Base-by-base conservation (phyloP, 2,888 invertebrate genomes). In the Anticlea derivata region DNA sequence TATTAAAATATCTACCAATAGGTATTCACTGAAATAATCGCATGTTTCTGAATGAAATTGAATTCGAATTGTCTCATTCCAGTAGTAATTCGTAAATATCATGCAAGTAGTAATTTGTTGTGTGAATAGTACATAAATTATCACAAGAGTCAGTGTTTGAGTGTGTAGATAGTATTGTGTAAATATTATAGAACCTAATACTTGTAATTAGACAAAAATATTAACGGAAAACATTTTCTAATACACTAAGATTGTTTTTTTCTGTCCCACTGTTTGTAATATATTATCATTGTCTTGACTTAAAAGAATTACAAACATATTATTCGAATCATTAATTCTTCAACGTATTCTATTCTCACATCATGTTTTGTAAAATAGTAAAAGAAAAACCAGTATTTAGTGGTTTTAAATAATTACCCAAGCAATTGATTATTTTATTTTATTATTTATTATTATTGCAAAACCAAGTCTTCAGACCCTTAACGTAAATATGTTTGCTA, bases 101-200 rank as follows among this genome's bases (percentile, higher is more conserved):
- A 78, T 78, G 79, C 78, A 75, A 68, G 69, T 75, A 72, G 83
- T 80, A 80, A 75, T 78, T 77, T 80, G 86, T 86, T 84, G 88
- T 87, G 88, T 88, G 88, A 78, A 88, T 89, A 89, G 85, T 73
- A 70, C 50, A 73, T 81, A 77, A 80, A 76, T 83, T 80, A 55
- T 73, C 65, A 69, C 77, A 73, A 78, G 73, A 74, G 70, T 85
- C 81, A 73, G 81, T 86, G 88, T 88, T 79, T 81, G 87, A 81
- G 89, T 85, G 88, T 87, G 87, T 89, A 88, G 87, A 87, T 87
- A 87, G 70, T 78, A 69, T 73, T 65, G 59, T 85, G 81, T 81
- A 83, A 62, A 82, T 80, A 82, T 58, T 59, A 49, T 58, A 70
- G 62, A 63, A 63, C 58, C 7, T 43, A 33, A 47, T 39, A 43